Evolutionary conservation across 2,113 vertebrate species (phyloP), one percentile per base, ranked within the genome.

Genomic region (Myxocyprinus asiaticus): DNA sequence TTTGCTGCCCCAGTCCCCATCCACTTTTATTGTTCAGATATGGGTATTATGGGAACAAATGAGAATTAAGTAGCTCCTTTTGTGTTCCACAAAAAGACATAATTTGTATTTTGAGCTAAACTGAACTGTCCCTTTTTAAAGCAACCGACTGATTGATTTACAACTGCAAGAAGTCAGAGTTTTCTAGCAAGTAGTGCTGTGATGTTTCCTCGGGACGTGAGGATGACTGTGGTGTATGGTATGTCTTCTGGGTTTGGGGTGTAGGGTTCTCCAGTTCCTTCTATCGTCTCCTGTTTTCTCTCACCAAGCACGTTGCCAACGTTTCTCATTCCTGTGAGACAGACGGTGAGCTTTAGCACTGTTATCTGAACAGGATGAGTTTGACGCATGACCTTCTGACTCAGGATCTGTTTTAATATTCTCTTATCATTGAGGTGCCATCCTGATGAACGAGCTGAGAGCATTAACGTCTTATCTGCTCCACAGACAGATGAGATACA

Each of bases 281-380:
- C 12, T 33, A 33, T 33, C 22, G 22, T 33, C 22, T 33, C 22
- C 63, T 76, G 59, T 76, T 71, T 71, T 55, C 50, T 69, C 62
- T 65, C 64, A 64, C 64, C 22, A 53, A 72, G 55, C 6, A 81
- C 83, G 68, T 86, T 88, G 88, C 90, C 88, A 73, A 77, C 88
- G 86, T 82, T 82, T 85, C 89, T 91, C 69, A 75, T 75, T 74
- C 64, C 76, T 75, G 22, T n/a, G 42, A 68, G 65, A 78, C 42
- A 47, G 56, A 74, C 58, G 9, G 76, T 68, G 70, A 67, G 80
- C 78, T 51, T 56, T 64, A 72, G 53, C 56, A 53, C 55, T 44
- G 43, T 71, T 78, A 61, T 62, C 47, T 15, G 75, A 82, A 48
- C 76, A 70, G 45, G 67, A 63, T 58, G 62, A 78, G 64, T 56